These are phyloP conservation scores for Rhinolophus sinicus DNA, from an alignment of 2,113 vertebrate species.

Conservation along the genomic window DNA sequence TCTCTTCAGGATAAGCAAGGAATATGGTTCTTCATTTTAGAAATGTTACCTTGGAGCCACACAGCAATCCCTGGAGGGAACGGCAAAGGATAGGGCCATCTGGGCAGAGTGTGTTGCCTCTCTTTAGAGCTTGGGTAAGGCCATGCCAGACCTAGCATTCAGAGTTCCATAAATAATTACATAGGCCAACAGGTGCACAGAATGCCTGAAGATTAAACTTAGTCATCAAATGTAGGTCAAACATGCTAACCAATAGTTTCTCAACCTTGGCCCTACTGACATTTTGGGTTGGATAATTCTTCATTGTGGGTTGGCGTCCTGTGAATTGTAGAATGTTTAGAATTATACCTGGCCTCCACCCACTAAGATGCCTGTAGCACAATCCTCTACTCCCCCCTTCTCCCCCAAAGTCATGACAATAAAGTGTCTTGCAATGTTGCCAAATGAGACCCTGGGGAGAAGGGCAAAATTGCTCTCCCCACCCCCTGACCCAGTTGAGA, in stretches of 20 bases:
- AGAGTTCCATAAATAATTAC: not conserved
- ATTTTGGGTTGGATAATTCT: conserved; percentile 20
- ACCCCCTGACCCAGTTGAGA: not conserved
- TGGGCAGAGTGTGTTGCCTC: not conserved
- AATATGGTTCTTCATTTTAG: not conserved
- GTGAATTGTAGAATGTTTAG: not conserved
- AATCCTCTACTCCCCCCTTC: not conserved
- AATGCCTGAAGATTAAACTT: not conserved
- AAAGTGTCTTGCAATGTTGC: not conserved
- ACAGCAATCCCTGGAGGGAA: not conserved
- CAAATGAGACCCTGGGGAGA: not conserved
- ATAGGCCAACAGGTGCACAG: not conserved
- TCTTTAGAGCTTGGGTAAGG: not conserved
- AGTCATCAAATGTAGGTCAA: not conserved
- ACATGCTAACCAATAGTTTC: not conserved
- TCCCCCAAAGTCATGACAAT: not conserved
- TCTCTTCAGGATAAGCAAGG: not conserved
- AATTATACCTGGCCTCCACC: not conserved
- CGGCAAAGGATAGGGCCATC: not conserved
- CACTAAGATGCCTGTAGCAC: not conserved
- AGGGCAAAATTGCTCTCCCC: not conserved
- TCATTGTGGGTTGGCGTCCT: not conserved
- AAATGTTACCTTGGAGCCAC: not conserved
- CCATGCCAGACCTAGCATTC: not conserved
- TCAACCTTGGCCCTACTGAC: not conserved